Base-by-base conservation (phyloP, 1,140 invertebrate genomes). In the Paralvinella palmiformis region DNA sequence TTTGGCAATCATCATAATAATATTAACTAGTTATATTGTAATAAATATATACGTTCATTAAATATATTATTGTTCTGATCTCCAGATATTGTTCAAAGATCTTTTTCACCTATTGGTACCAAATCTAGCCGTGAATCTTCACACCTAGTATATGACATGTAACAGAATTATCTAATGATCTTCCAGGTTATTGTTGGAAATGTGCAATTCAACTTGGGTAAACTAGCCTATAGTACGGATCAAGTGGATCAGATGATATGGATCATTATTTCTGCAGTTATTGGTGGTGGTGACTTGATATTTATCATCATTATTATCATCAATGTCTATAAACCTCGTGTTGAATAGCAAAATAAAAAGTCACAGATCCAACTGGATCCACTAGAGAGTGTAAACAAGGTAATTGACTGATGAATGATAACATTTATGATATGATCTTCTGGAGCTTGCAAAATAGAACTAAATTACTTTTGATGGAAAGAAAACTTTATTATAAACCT, bases 331-430 rank as follows among this genome's bases (percentile, higher is more conserved):
- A 83, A 93, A 66, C 84, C 94, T 53, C 92, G 95, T 80, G 93
- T 94, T 0, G 93, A 97, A 79, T 81, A 94, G 41, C 94, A 96
- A 77, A 97, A 96, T 79, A 96, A 95, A 79, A 86, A 95, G 33
- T 96, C 98, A 77, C 95, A 98, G 81, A 94, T 98, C 71, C 95
- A 99, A 81, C 96, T 99, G 91, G 96, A 98, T 70, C 97, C 94
- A n/a, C 82, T 98, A 48, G 96, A 99, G 79, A 96, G 80, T 98
- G 96, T 77, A 97, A 98, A 82, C 90, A 96, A 84, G 86, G 87
- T 88, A 76, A 75, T 63, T 57, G 10, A n/a, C n/a, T n/a, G n/a
- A n/a, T n/a, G 32, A n/a, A n/a, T n/a, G n/a, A n/a, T n/a, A n/a
- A n/a, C n/a, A n/a, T n/a, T n/a, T n/a, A n/a, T n/a, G n/a, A n/a